phyloP scores from a whole-genome alignment of 2,797 vertebrate species.

The Pitangus sulphuratus region DNA sequence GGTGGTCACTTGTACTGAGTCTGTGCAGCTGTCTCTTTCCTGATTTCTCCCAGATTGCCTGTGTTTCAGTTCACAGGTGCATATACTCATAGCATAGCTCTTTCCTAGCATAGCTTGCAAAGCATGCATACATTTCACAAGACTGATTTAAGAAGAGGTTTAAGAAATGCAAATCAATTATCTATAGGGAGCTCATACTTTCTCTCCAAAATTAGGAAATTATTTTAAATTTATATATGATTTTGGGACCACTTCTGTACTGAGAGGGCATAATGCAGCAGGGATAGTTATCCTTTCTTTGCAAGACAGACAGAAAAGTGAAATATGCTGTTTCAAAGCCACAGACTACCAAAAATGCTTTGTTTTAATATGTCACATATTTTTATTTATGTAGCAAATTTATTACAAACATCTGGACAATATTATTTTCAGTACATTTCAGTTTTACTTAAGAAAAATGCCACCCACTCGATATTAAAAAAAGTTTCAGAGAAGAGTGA shows the following conservation, averaged over 20 bases:
- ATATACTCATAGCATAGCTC: fast-evolving
- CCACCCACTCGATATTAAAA: not conserved
- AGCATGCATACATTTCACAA: not conserved
- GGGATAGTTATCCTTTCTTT: not conserved
- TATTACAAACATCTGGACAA: not conserved
- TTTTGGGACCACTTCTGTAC: not conserved
- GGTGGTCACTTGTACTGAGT: not conserved
- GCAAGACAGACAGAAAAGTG: not conserved
- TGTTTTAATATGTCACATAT: not conserved
- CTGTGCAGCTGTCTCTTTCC: not conserved
- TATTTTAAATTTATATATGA: not conserved
- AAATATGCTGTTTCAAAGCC: not conserved
- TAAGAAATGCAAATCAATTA: not conserved
- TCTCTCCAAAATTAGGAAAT: not conserved
- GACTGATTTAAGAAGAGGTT: not conserved
- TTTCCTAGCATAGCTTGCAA: not conserved
- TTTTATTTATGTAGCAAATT: not conserved
- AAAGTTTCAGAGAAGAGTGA: not conserved
- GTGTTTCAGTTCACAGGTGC: not conserved
- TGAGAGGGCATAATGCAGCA: not conserved
- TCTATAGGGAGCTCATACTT: not conserved
- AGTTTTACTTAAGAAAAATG: not conserved
- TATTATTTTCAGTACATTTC: not conserved
- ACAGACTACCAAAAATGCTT: not conserved
- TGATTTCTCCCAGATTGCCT: not conserved